A percentile compares a stretch with the other conserved stretches of the same genome.
Evolutionary conservation across 2,888 invertebrate genomes (phyloP).

Genomic region (Neuroscelio doddi): DNA sequence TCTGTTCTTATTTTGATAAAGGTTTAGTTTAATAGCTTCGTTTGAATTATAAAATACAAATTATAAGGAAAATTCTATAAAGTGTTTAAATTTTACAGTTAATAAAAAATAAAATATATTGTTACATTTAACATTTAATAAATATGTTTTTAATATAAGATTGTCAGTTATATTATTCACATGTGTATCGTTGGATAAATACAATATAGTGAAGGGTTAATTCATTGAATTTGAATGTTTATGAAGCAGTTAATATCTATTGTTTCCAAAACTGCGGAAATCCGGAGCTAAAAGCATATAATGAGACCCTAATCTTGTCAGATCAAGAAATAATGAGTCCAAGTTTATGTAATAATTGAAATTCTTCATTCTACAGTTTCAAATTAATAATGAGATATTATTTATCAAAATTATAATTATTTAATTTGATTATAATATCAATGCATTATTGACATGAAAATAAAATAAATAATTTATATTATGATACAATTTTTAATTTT

Average conservation of each 20-base stretch:
- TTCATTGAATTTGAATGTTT: slow-evolving; percentile 40
- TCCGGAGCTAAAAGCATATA: slow-evolving; percentile 48
- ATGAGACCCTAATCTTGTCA: slow-evolving; percentile 49
- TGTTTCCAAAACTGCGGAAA: slow-evolving; percentile 48
- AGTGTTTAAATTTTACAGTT: too few relatives aligned
- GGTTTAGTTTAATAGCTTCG: too few relatives aligned
- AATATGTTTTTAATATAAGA: too few relatives aligned
- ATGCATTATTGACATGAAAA: background rate
- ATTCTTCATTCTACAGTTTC: slow-evolving; percentile 36
- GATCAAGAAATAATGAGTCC: slow-evolving; percentile 46
- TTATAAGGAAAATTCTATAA: too few relatives aligned
- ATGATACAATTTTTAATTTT: background rate
- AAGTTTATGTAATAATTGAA: slow-evolving; percentile 44
- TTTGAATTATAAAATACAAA: too few relatives aligned
- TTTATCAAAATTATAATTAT: slow-evolving; percentile 34
- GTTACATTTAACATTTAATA: too few relatives aligned
- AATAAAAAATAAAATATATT: too few relatives aligned
- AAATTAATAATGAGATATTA: slow-evolving; percentile 46
- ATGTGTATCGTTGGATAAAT: background rate
- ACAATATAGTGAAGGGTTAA: background rate
- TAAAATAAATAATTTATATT: background rate
- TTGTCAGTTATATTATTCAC: too few relatives aligned
- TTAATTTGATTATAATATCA: too few relatives aligned
- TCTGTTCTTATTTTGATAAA: too few relatives aligned
- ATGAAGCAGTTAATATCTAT: slow-evolving; percentile 47